Evolutionary conservation across 2,888 invertebrate genomes (phyloP).

Genomic region (Aspidiotus destructor): DNA sequence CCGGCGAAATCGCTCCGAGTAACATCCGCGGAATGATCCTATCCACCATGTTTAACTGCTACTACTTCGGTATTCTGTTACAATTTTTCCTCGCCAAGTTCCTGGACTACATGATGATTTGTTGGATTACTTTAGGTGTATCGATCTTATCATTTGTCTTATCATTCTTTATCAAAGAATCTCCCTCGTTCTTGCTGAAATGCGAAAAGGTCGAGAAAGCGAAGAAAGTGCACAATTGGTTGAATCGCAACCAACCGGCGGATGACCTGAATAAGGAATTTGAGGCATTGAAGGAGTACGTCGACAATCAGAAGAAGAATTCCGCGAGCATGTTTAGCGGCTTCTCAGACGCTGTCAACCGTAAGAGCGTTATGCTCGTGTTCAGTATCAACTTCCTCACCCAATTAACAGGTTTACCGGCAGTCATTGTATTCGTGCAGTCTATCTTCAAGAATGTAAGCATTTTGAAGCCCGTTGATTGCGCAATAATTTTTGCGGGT

Average conservation of each 20-base stretch:
- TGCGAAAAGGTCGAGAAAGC: conserved; percentile 2
- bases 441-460: conserved; percentile 16
- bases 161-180: conserved; percentile 19
- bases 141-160: conserved; percentile 45
- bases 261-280: conserved; percentile 26
- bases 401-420: conserved; percentile 21
- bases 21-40: conserved; percentile 36
- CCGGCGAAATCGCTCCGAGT: conserved; percentile 37
- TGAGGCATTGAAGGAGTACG: conserved; percentile 24
- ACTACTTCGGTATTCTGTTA: conserved; percentile 37
- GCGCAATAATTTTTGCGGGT: conserved; percentile 15
- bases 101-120: conserved; percentile 42
- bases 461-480: conserved; percentile 8
- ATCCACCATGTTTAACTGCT: conserved; percentile 36
- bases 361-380: conserved; percentile 18
- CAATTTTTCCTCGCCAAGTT: conserved; percentile 36
- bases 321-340: neutral
- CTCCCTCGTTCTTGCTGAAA: conserved; percentile 18
- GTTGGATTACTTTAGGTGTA: conserved; percentile 44
- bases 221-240: conserved; percentile 14
- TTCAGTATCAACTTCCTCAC: conserved; percentile 27
- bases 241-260: conserved; percentile 1
- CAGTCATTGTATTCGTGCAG: conserved; percentile 16
- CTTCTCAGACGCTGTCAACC: conserved; percentile 21
- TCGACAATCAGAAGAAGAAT: conserved; percentile 15